A percentile compares a stretch with the other conserved stretches of the same genome.
Conservation (phyloP, 2,888 invertebrate genomes). For the Drosophila pseudotakahashii region DNA sequence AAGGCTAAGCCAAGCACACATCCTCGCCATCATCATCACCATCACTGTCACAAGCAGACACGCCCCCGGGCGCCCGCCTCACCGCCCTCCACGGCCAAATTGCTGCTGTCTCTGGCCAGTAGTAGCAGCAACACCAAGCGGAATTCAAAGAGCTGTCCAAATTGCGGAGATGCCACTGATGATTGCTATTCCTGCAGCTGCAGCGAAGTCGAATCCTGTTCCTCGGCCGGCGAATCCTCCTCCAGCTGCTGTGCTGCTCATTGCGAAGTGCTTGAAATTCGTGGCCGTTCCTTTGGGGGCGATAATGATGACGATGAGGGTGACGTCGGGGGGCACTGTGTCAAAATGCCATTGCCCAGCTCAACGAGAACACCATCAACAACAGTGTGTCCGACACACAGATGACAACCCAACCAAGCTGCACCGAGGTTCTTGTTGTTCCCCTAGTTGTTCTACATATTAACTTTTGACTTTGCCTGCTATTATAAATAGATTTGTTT, state of each 20-base stretch:
- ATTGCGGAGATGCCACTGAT: conserved; percentile 46
- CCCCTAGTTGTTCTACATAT: conserved; percentile 38
- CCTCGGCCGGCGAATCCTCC: conserved; percentile 44
- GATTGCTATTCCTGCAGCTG: conserved; percentile 42
- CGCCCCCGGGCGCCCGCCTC: conserved; percentile 31
- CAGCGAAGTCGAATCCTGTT: conserved; percentile 49
- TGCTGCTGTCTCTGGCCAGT: conserved; percentile 69
- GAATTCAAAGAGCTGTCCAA: conserved; percentile 32
- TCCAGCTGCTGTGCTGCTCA: conserved; percentile 49
- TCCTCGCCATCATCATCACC: conserved; percentile 28
- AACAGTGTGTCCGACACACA: conserved; percentile 55
- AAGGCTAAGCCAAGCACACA: conserved; percentile 28
- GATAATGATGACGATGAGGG: conserved; percentile 36
- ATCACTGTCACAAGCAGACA: conserved; percentile 28
- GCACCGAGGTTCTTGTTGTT: conserved; percentile 77
- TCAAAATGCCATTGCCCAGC: conserved; percentile 32
- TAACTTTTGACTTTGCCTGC: conserved; percentile 18
- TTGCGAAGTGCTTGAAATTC: conserved; percentile 33
- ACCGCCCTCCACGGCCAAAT: conserved; percentile 66
- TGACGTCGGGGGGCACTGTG: conserved; percentile 23
- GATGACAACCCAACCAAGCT: conserved; percentile 70
- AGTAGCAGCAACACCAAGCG: conserved; percentile 29
- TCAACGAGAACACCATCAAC: conserved; percentile 23
- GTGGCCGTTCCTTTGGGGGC: conserved; percentile 10
- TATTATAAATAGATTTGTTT: conserved; percentile 5